Base-by-base conservation (phyloP, 2,113 vertebrate genomes). In the Sinocyclocheilus maitianheensis region DNA sequence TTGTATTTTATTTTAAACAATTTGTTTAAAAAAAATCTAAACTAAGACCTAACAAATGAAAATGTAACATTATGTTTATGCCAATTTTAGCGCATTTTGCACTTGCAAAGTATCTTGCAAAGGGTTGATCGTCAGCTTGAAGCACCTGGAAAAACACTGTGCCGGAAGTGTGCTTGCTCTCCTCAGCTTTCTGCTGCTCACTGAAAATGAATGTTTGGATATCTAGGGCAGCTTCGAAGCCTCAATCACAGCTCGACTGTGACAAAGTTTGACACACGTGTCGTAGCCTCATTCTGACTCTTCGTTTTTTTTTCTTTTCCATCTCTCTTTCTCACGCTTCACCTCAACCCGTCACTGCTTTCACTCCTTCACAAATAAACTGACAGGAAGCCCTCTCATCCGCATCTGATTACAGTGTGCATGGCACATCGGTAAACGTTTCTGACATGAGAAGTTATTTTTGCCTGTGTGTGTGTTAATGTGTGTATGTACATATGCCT, bases 391-490 rank as follows among this genome's bases (percentile, higher is more conserved):
- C 63, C 63, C 63, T 83, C 62, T 88, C 55, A 83, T 69, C 84
- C 46, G n/a, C 84, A 85, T 83, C 79, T 88, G 79, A 85, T 88
- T 85, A 85, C 87, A 85, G 51, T 84, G 81, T 72, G 20, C 43
- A 48, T 77, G n/a, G 34, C 58, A 76, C 48, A 46, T 3, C 12
- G 7, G 79, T 82, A 85, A 85, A 83, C 22, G 48, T 55, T 55
- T 77, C 65, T 83, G 71, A 88, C 79, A 34, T 24, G 48, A 83
- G 46, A 34, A 24, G 34, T 77, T 83, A 77, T 88, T 67, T 82
- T 65, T 72, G 51, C 22, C 20, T 63, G 58, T n/a, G 58, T 60
- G 58, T 9, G 83, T 85, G 77, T 83, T 82, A 85, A 89, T 83
- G 81, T 62, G 86, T 87, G n/a, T 76, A 16, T 60, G 37, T 71